Evolutionary conservation across 2,888 invertebrate genomes (phyloP).

Genomic region (Pristionchus entomophagus): DNA sequence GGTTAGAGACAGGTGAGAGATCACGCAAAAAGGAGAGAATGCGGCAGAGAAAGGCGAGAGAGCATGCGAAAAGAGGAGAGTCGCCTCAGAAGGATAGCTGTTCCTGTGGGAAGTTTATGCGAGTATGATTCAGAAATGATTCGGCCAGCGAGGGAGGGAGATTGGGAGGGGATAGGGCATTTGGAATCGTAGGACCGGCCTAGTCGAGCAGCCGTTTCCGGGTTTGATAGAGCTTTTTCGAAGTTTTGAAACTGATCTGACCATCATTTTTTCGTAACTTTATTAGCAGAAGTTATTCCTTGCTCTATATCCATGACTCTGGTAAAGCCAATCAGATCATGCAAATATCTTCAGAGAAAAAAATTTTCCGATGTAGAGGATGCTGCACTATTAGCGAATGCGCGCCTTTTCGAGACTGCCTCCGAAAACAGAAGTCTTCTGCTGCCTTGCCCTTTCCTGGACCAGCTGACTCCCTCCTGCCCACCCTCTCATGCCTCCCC

Average conservation of each 20-base stretch:
- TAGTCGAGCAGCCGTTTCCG: neutral
- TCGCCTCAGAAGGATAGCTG: neutral
- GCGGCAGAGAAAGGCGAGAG: neutral
- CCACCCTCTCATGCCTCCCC: constrained; percentile 1
- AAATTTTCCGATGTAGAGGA: no score
- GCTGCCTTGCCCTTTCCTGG: neutral
- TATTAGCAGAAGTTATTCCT: no score
- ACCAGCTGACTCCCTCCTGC: neutral
- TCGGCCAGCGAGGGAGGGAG: neutral
- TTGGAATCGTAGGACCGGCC: neutral
- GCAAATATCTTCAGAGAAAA: no score
- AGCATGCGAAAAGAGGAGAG: neutral
- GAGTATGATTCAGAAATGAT: constrained; percentile 31
- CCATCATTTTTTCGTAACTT: no score
- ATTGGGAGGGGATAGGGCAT: constrained; percentile 11
- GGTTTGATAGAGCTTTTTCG: no score
- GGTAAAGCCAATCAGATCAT: neutral
- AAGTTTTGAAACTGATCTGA: no score
- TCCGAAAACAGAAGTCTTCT: no score
- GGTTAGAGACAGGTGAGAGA: constrained; percentile 9
- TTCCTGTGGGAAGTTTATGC: constrained; percentile 41
- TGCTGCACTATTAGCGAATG: no score
- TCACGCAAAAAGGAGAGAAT: neutral
- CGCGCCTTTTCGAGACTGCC: no score
- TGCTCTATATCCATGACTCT: neutral